Base-by-base conservation (phyloP, 2,113 vertebrate species). In the Dinomys branickii region DNA sequence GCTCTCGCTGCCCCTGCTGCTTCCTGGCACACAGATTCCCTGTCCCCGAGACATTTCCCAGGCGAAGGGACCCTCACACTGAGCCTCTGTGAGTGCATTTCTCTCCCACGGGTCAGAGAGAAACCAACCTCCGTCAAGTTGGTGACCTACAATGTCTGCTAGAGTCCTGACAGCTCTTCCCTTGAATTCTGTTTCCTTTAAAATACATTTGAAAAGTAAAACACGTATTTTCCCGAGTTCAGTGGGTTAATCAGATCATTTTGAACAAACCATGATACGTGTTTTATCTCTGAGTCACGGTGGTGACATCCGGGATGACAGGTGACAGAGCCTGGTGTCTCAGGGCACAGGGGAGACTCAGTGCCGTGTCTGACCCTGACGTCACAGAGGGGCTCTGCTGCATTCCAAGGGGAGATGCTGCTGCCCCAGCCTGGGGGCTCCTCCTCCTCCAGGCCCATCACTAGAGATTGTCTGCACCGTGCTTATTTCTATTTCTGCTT, bases 161-260 rank as follows among this genome's bases (percentile, higher is more conserved):
- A 80, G 93, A 93, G 89, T 90, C 41, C 35, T 83, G 63, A 5
- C 26, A 65, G 20, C 88, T 13, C 35, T 65, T 10, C 67, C 22
- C 82, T 89, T 78, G 3, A 88, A 82, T 77, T 67, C 17, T 24
- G 17, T 95, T 81, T 38, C 16, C 41, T 77, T 30, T 41, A 83
- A 87, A 96, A 77, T 81, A 81, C 3, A n/a, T 77, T 88, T 73
- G 35, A 94, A 94, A 88, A 75, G 67, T 47, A 86, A 90, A 94
- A n/a, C 47, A 28, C 35, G 30, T 20, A n/a, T 20, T 84, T 85
- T 0, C 65, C 65, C 33, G 47, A 10, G n/a, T 81, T 94, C 35
- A 86, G 13, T 13, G 3, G 1, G 19, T 63, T 88, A 30, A 78
- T 91, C 54, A 35, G 26, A 56, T 81, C 17, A 10, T 84, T 95